Conservation (phyloP, 2,888 invertebrate genomes). For the Sphecodes monilicornis region DNA sequence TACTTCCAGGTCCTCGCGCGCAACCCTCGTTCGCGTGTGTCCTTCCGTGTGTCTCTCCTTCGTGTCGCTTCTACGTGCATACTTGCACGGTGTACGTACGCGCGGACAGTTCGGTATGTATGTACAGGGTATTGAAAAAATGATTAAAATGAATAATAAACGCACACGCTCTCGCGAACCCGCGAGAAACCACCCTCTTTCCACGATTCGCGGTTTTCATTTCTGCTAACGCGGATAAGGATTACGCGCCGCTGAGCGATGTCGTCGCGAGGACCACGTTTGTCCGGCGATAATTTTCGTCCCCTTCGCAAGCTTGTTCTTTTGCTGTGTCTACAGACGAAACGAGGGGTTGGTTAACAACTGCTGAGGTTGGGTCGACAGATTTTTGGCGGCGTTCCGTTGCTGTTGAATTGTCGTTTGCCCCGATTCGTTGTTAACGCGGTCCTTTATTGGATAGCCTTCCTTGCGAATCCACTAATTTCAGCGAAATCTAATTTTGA, state of each 20-base stretch:
- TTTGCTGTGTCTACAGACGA: not conserved
- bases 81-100: not conserved
- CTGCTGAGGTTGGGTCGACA: not conserved
- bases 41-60: slow-evolving; percentile 2
- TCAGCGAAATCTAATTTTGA: rapidly evolving
- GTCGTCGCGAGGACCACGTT: not conserved
- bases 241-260: not conserved
- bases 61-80: not conserved
- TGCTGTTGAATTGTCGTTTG: not conserved
- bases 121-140: slow-evolving; percentile 7
- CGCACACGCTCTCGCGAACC: not conserved
- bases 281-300: not conserved
- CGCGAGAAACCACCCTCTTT: not conserved
- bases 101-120: not conserved
- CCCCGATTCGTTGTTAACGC: not conserved
- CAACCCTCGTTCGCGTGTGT: slow-evolving; percentile 38
- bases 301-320: not conserved
- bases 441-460: not conserved
- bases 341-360: not conserved
- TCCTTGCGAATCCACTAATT: not conserved
- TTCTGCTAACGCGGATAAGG: not conserved
- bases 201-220: not conserved
- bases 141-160: slow-evolving; percentile 14
- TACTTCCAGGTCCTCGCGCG: slow-evolving; percentile 45
- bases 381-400: not conserved